Conservation (phyloP, 1,140 invertebrate genomes). For the Laupala kohalensis region DNA sequence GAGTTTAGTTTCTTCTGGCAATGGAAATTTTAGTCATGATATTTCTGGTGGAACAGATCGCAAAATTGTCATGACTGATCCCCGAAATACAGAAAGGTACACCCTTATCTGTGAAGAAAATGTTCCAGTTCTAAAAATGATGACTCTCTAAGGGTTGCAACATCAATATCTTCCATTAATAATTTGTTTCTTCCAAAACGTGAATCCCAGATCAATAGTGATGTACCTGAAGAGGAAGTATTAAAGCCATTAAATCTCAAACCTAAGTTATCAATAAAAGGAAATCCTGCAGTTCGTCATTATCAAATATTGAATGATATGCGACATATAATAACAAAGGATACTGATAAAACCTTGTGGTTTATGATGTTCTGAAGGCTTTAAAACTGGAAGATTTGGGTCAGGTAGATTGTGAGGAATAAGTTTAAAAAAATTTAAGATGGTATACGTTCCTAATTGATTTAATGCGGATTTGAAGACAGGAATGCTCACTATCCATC, state of each 20-base stretch:
- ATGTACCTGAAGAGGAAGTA: constrained; percentile 22
- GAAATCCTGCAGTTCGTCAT: constrained; percentile 84
- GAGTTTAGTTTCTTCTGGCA: constrained; percentile 88
- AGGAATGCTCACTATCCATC: constrained; percentile 93
- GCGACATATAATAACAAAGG: constrained; percentile 90
- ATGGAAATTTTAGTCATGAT: constrained; percentile 17
- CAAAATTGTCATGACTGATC: too few relatives aligned
- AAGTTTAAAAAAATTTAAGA: constrained; percentile 83
- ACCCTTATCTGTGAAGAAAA: too few relatives aligned
- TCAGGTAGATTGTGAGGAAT: constrained; percentile 84
- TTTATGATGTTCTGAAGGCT: constrained; percentile 91
- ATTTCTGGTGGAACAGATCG: background rate
- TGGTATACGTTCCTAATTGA: constrained; percentile 97
- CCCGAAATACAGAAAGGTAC: too few relatives aligned
- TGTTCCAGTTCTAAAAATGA: too few relatives aligned
- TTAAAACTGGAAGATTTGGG: constrained; percentile 86
- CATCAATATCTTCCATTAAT: too few relatives aligned
- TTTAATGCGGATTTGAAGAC: constrained; percentile 98
- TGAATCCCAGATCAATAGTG: constrained; percentile 29
- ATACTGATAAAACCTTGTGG: constrained; percentile 90
- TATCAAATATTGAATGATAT: constrained; percentile 92
- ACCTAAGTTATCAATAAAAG: constrained; percentile 47
- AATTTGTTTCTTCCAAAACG: constrained; percentile 36
- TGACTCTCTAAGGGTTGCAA: too few relatives aligned
- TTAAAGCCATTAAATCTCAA: constrained; percentile 27